A percentile compares a stretch with the other conserved stretches of the same genome.
Evolutionary conservation across 2,113 vertebrate species (phyloP).

Genomic region (Melanostigma gelatinosum): DNA sequence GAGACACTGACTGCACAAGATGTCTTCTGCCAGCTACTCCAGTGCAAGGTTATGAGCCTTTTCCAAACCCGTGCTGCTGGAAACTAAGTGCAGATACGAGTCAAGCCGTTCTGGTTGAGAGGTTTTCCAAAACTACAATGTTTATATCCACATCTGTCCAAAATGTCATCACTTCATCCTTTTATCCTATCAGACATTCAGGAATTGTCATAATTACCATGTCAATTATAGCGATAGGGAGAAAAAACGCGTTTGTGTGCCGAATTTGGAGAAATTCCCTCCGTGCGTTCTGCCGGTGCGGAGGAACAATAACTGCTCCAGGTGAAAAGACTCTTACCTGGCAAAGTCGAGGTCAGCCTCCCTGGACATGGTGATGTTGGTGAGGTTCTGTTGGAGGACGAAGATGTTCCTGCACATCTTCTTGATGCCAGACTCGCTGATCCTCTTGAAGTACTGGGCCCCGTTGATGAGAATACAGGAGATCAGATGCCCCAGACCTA

Average conservation of each 20-base stretch:
- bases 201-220: not conserved
- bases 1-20: slow-evolving; percentile 4
- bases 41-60: not conserved
- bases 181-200: not conserved
- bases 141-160: not conserved
- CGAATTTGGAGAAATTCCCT: no score
- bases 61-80: not conserved
- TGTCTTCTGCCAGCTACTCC: not conserved
- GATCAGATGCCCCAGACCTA: slow-evolving; percentile 96
- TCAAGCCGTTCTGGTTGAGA: not conserved
- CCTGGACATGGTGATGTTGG: slow-evolving; percentile 99
- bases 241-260: no score
- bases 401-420: slow-evolving; percentile 99
- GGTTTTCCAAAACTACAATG: no score
- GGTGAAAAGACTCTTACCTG: slow-evolving; percentile 82
- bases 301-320: not conserved
- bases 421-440: slow-evolving; percentile 99
- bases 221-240: no score
- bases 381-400: slow-evolving; percentile 98
- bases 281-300: no score
- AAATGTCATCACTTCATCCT: not conserved
- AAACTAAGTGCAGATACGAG: not conserved
- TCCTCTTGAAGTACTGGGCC: slow-evolving; percentile 98
- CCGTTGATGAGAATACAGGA: slow-evolving; percentile 98
- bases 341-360: slow-evolving; percentile 98